Evolutionary conservation across 2,797 vertebrate genomes (phyloP).

Genomic region (Cynodonichthys magdalenae): DNA sequence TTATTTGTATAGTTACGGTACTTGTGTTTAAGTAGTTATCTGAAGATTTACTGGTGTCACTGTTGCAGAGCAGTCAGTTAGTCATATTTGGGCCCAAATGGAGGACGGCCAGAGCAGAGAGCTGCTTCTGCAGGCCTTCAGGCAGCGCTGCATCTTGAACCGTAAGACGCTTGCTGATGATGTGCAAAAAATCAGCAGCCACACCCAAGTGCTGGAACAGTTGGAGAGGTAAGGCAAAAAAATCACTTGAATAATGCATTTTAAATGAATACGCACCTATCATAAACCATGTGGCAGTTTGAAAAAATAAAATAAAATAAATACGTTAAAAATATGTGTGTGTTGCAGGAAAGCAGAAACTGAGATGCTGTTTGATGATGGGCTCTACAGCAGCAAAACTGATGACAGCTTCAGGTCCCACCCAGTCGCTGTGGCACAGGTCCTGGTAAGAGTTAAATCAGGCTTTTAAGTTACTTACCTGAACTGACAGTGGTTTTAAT

Average conservation of each 20-base stretch:
- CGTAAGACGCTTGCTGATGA: constrained; percentile 60
- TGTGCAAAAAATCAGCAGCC: constrained; percentile 50
- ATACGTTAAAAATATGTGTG: constrained; percentile 1
- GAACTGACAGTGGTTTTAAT: not conserved
- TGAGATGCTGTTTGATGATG: constrained; percentile 71
- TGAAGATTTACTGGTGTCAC: not conserved
- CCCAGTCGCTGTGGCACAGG: constrained; percentile 71
- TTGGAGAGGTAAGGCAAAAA: constrained; percentile 65
- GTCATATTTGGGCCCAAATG: constrained; percentile 59
- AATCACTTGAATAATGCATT: not conserved
- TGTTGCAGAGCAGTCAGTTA: constrained; percentile 69
- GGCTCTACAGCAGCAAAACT: constrained; percentile 39
- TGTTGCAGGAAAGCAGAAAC: constrained; percentile 77
- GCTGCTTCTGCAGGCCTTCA: constrained; percentile 76
- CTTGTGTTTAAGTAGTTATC: not conserved
- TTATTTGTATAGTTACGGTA: no score
- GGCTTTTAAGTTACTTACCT: not conserved
- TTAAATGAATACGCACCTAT: not conserved
- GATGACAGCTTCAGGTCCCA: constrained; percentile 37
- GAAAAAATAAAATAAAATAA: not conserved
- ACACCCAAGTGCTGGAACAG: constrained; percentile 68
- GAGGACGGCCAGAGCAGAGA: constrained; percentile 69
- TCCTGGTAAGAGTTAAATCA: constrained; percentile 72
- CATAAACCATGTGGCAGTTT: not conserved
- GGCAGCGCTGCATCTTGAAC: constrained; percentile 54